Evolutionary conservation across 1,140 invertebrate species (phyloP).

Genomic region (Pogonus chalceus): DNA sequence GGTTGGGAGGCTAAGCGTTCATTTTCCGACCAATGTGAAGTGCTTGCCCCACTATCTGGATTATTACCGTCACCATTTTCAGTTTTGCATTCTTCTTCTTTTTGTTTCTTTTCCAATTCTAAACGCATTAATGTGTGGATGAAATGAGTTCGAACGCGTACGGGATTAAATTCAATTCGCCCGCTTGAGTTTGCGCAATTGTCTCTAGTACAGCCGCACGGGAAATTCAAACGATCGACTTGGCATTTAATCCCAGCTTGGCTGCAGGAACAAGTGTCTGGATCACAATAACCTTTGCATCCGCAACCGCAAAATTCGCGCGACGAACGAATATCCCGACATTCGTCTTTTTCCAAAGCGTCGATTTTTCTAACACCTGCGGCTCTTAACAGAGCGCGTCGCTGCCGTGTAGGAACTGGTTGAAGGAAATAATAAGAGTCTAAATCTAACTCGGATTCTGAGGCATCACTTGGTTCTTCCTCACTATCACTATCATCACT

Average conservation of each 20-base stretch:
- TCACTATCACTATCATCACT: constrained; percentile 68
- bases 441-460: constrained; percentile 74
- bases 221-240: constrained; percentile 90
- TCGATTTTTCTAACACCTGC: constrained; percentile 92
- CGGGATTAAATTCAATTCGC: constrained; percentile 91
- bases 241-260: constrained; percentile 84
- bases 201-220: constrained; percentile 90
- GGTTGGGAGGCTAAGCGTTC: constrained; percentile 21
- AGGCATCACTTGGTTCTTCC: constrained; percentile 71
- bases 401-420: constrained; percentile 85
- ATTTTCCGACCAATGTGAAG: constrained; percentile 33
- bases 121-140: constrained; percentile 93
- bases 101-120: constrained; percentile 78
- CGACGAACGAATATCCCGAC: constrained; percentile 81
- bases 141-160: constrained; percentile 92
- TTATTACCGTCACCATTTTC: constrained; percentile 31
- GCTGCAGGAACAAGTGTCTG: constrained; percentile 88
- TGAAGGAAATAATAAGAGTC: constrained; percentile 91
- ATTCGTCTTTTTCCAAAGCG: constrained; percentile 87
- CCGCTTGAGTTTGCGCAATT: constrained; percentile 88
- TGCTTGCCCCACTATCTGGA: constrained; percentile 32
- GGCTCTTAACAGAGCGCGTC: constrained; percentile 73
- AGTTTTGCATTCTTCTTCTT: constrained; percentile 21
- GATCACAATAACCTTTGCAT: constrained; percentile 90
- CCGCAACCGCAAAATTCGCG: constrained; percentile 91